A percentile compares a stretch with the other conserved stretches of the same genome.
These are phyloP conservation scores for Nautilus pompilius DNA, from an alignment of 1,140 invertebrate species.

Conservation along the genomic window DNA sequence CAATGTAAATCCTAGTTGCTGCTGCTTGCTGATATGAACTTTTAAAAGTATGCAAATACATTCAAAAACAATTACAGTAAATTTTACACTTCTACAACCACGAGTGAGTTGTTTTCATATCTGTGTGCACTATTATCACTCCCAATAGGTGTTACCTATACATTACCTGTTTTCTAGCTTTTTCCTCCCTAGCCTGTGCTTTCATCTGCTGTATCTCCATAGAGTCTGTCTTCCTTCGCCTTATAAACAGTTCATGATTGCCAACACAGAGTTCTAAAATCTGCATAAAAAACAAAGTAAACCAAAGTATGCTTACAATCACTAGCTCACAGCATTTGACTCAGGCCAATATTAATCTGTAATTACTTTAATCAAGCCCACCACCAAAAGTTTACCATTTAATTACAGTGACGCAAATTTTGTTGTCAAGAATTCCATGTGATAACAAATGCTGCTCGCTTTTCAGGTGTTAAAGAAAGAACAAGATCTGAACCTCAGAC, in stretches of 20 bases:
- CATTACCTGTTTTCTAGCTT: conserved; percentile 60
- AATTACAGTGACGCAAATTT: too few species aligned
- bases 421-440: too few species aligned
- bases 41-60: not conserved
- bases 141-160: not conserved
- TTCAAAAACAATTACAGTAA: not conserved
- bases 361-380: too few species aligned
- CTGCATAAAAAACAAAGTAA: conserved; percentile 54
- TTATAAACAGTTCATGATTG: conserved; percentile 97
- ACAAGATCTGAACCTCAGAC: too few species aligned
- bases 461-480: too few species aligned
- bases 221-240: conserved; percentile 93
- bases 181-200: conserved; percentile 91
- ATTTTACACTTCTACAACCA: not conserved
- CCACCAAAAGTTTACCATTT: too few species aligned
- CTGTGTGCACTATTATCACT: not conserved
- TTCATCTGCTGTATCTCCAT: conserved; percentile 99
- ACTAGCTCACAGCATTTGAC: too few species aligned
- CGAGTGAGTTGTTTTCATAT: not conserved
- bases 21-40: too few species aligned
- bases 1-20: too few species aligned
- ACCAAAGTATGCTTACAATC: too few species aligned
- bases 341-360: too few species aligned
- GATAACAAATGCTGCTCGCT: too few species aligned
- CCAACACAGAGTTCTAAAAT: conserved; percentile 97